These are phyloP conservation scores for Proctacanthus coquilletti DNA, from an alignment of 1,140 invertebrate genomes.

Conservation along the genomic window DNA sequence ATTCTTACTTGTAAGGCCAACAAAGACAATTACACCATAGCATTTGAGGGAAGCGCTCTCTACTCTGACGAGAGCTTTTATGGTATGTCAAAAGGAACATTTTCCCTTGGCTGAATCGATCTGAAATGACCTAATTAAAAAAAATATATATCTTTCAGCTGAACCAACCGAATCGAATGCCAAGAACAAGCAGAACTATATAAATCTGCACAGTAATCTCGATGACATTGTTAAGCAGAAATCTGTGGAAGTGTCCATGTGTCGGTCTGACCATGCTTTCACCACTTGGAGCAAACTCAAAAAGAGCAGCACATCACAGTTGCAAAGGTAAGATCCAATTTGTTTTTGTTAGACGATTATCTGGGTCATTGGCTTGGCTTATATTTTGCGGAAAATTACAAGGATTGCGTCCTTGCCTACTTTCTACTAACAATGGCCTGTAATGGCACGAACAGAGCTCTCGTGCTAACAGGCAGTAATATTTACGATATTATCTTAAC, in stretches of 20 bases:
- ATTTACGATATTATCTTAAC: no score
- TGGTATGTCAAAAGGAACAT: constrained; percentile 34
- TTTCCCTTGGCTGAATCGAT: no score
- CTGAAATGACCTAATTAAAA: no score
- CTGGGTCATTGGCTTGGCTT: no score
- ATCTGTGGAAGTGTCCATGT: constrained; percentile 56
- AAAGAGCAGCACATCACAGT: constrained; percentile 30
- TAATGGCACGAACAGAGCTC: no score
- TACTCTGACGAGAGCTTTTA: constrained; percentile 73
- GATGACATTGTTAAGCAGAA: constrained; percentile 29
- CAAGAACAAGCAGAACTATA: constrained; percentile 26
- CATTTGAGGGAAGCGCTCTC: constrained; percentile 78
- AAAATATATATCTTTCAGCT: constrained; percentile 9
- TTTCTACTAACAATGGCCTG: no score
- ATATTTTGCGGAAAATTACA: no score
- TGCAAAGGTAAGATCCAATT: constrained; percentile 31
- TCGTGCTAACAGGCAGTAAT: no score
- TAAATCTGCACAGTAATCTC: constrained; percentile 27
- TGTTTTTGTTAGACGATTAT: no score
- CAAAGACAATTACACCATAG: constrained; percentile 88
- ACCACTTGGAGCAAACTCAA: constrained; percentile 75
- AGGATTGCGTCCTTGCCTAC: no score
- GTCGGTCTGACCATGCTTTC: constrained; percentile 63
- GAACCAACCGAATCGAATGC: constrained; percentile 20
- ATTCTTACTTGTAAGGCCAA: constrained; percentile 79